Evolutionary conservation across 37 sponge, comb jelly and placozoan species (phyloP), one percentile per base, ranked within the genome.

Genomic region (Geodia barretti): DNA sequence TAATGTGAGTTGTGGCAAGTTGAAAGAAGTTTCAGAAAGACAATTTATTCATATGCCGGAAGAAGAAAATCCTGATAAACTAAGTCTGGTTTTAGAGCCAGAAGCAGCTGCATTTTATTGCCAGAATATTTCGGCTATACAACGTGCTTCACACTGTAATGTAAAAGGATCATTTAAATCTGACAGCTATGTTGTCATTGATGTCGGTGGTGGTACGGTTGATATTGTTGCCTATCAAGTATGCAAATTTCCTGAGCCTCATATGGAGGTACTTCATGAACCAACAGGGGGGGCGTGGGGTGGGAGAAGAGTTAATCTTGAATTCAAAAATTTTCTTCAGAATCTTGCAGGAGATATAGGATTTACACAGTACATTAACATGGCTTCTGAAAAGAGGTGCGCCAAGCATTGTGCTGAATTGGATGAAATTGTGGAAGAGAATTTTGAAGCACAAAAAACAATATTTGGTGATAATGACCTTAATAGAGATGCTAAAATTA

Each of bases 171-270:
- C 54, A 14, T 47, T 47, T 14, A 26, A 64, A 7, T 14, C 39
- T 35, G 29, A 70, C 23, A 70, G 21, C 70, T 70, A 70, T 30
- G 5, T 70, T 35, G 39, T 70, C 21, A 21, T 70, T 35, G 70
- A 70, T 35, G 9, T 31, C 21, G 70, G 70, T 23, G 70, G 70
- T 36, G 70, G 70, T 35, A 70, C 70, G 9, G 70, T 70, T 14
- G 70, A 70, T 70, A 70, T 70, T 70, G 70, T 30, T 4, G 20
- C 70, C 5, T 30, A 70, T 70, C 21, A 9, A 4, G 33, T 70
- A 8, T 9, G 3, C 7, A 38, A 30, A 31, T 35, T 11, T 47
- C 54, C 54, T 47, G 54, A 47, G 14, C 7, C 54, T 9, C 70
- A 35, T 21, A 35, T 70, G 20, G 39, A 30, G 4, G 70, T 29